These are phyloP conservation scores for Jordanella pulchra DNA, from an alignment of 2,797 vertebrate genomes.

Conservation along the genomic window DNA sequence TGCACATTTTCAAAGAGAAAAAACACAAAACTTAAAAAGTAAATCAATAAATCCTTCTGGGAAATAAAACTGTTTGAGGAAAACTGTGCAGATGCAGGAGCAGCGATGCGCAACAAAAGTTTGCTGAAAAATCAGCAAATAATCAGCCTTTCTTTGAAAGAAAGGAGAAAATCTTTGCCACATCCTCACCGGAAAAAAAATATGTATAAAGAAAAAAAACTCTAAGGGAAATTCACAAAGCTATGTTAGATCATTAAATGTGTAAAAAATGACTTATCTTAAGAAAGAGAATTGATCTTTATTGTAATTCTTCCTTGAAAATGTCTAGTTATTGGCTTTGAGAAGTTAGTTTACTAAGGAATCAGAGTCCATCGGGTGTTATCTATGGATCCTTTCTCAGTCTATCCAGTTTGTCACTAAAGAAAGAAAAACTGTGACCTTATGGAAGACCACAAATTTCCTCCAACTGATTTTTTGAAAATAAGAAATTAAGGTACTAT, in stretches of 20 bases:
- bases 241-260: too few species aligned
- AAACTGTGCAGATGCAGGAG: neutral
- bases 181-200: neutral
- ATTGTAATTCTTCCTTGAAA: neutral
- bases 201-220: neutral
- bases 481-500: neutral
- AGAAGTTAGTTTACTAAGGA: neutral
- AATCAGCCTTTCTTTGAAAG: neutral
- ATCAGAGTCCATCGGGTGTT: neutral
- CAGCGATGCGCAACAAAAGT: neutral
- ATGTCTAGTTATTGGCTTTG: neutral
- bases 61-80: neutral
- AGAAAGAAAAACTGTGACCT: neutral
- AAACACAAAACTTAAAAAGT: neutral
- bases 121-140: neutral
- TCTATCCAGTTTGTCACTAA: neutral
- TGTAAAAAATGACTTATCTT: too few species aligned
- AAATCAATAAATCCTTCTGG: neutral
- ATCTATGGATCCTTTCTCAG: neutral
- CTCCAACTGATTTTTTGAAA: neutral
- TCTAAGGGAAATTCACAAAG: neutral
- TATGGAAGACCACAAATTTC: neutral
- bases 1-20: neutral
- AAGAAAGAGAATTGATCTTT: too few species aligned
- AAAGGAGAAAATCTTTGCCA: neutral